Evolutionary conservation across 2,797 vertebrate species (phyloP).

Genomic region (Catharus ustulatus): DNA sequence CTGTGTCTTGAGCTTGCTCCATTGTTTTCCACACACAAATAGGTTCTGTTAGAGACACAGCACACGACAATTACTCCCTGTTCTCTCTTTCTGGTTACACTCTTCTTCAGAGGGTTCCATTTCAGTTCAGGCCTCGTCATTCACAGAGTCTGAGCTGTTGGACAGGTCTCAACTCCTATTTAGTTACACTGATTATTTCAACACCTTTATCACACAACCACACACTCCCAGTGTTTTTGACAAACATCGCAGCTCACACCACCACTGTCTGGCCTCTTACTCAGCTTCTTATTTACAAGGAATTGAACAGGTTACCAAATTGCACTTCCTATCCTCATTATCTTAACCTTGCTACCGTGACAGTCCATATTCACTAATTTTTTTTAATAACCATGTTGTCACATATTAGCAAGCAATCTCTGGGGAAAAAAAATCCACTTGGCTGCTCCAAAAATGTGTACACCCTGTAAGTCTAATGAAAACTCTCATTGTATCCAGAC

Average conservation of each 20-base stretch:
- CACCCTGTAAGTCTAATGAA: background rate
- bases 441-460: background rate
- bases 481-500: background rate
- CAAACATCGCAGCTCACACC: background rate
- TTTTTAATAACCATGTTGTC: background rate
- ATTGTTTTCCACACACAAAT: background rate
- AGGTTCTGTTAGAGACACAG: background rate
- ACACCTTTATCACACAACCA: background rate
- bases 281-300: background rate
- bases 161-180: background rate
- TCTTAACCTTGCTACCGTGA: background rate
- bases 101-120: background rate
- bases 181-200: conserved; percentile 2
- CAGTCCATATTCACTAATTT: background rate
- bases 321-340: background rate
- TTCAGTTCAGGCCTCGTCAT: background rate
- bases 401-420: background rate
- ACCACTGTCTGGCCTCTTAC: background rate
- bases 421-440: background rate
- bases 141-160: background rate
- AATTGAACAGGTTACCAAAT: background rate
- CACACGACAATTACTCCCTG: background rate
- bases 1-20: background rate
- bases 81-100: background rate
- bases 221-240: background rate